Conservation (phyloP, 2,797 vertebrate species). For the Anas acuta region DNA sequence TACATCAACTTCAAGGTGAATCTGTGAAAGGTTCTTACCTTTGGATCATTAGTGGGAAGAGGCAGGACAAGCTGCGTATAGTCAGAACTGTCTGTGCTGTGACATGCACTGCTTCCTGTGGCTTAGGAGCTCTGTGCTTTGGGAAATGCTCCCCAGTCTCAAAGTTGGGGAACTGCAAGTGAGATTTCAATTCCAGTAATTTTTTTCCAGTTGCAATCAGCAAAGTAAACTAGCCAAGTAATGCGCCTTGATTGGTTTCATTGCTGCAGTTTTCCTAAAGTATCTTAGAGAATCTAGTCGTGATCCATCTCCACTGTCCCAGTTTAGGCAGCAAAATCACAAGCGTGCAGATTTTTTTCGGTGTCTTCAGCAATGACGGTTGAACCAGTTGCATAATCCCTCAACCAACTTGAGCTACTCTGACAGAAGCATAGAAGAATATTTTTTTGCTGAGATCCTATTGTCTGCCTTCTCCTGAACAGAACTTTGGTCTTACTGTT, state of each 20-base stretch:
- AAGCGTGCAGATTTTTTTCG: not conserved
- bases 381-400: not conserved
- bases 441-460: not conserved
- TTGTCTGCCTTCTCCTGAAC: not conserved
- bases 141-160: not conserved
- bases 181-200: not conserved
- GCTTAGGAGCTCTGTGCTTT: not conserved
- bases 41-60: not conserved
- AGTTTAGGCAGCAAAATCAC: not conserved
- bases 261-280: not conserved
- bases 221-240: not conserved
- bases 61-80: not conserved
- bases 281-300: not conserved
- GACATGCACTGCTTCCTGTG: not conserved
- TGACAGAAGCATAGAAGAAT: not conserved
- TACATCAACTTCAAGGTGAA: not conserved
- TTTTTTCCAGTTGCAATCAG: not conserved
- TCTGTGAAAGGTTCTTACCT: not conserved
- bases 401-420: not conserved
- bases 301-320: not conserved
- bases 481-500: not conserved
- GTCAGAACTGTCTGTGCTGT: not conserved
- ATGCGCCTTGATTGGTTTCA: not conserved
- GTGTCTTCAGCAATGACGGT: not conserved
- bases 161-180: not conserved